A percentile compares a stretch with the other conserved stretches of the same genome.
Evolutionary conservation across 2,797 vertebrate species (phyloP).

Genomic region (Silurus lanzhouensis): DNA sequence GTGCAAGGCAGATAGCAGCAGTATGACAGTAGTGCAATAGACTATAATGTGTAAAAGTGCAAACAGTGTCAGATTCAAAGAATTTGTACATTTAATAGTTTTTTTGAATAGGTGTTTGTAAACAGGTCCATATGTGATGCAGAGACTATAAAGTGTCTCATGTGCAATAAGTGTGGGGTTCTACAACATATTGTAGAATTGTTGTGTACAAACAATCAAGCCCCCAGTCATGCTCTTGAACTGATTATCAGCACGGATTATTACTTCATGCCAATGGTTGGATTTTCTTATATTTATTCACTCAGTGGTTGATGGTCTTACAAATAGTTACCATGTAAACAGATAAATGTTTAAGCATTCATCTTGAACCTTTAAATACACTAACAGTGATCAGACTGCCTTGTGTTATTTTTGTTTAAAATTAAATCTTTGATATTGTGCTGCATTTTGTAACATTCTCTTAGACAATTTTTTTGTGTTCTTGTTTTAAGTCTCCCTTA

Average conservation of each 20-base stretch:
- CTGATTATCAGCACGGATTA: neutral
- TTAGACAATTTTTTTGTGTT: neutral
- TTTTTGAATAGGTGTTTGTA: too few relatives aligned
- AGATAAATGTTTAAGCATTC: neutral
- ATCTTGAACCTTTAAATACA: neutral
- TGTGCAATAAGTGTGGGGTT: too few relatives aligned
- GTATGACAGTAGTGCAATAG: too few relatives aligned
- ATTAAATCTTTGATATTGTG: neutral
- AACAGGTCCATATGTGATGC: too few relatives aligned
- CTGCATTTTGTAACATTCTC: neutral
- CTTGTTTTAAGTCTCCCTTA: neutral
- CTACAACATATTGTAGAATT: too few relatives aligned
- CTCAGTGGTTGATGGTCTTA: neutral
- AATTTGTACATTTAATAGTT: too few relatives aligned
- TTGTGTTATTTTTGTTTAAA: neutral
- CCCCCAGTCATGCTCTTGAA: neutral
- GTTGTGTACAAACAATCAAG: neutral
- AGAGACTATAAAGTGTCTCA: too few relatives aligned
- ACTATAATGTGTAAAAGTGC: too few relatives aligned
- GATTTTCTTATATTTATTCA: neutral
- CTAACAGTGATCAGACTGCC: neutral
- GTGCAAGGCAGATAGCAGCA: too few relatives aligned
- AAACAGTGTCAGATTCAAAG: too few relatives aligned
- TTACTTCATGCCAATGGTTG: neutral
- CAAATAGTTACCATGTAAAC: neutral